These are phyloP conservation scores for Lanistes nyassanus DNA, from an alignment of 1,140 invertebrate species.

Conservation along the genomic window DNA sequence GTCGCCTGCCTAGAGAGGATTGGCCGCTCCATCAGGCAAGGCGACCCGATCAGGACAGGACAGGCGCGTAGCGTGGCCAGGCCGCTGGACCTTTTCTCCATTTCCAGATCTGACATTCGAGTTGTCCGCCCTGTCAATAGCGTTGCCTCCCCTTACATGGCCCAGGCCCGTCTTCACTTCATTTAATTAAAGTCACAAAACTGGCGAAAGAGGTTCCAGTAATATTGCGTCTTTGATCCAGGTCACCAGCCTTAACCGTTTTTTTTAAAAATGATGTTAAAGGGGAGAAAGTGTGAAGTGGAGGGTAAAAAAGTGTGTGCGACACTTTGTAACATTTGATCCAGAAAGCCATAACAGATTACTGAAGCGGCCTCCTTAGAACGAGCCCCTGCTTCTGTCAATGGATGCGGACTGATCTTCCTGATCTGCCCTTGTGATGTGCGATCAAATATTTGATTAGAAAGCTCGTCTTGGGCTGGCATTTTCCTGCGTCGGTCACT, in stretches of 20 bases:
- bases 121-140: constrained; percentile 11
- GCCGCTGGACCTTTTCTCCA: neutral
- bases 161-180: neutral
- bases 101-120: no score
- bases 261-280: neutral
- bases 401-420: no score
- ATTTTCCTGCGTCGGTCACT: no score
- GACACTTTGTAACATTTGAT: neutral
- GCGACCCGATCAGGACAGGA: neutral
- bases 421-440: no score
- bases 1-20: neutral
- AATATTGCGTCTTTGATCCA: constrained; percentile 6
- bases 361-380: no score
- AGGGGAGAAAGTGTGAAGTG: neutral
- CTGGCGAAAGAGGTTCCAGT: neutral
- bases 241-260: neutral
- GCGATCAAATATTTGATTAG: no score
- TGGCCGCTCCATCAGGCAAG: neutral
- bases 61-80: neutral
- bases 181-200: constrained; percentile 13
- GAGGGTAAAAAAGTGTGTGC: neutral
- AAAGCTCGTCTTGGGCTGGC: no score
- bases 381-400: no score
- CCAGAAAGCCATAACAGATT: neutral
- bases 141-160: neutral